A percentile compares a stretch with the other conserved stretches of the same genome.
Evolutionary conservation across 2,888 invertebrate species (phyloP).

Genomic region (Ommatoiulus sabulosus): DNA sequence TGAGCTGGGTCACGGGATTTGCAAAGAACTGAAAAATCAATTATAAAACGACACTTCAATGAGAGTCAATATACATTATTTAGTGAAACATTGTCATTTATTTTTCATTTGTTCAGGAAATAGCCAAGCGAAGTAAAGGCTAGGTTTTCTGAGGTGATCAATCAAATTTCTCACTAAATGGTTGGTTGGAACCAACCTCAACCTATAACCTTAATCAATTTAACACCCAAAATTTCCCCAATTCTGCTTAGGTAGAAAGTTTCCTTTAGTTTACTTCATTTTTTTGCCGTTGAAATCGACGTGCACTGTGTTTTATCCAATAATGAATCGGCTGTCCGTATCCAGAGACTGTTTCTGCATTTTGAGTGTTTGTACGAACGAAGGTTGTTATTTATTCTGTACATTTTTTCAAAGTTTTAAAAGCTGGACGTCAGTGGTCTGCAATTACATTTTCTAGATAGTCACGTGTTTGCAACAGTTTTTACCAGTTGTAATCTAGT

Average conservation of each 20-base stretch:
- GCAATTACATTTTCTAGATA: neutral
- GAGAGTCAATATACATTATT: no score
- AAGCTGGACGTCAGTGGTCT: neutral
- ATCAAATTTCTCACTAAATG: neutral
- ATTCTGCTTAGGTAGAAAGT: neutral
- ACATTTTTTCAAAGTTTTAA: neutral
- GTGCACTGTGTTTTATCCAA: neutral
- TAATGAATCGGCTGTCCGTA: neutral
- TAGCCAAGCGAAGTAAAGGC: neutral
- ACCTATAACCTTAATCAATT: neutral
- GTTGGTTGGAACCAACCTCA: neutral
- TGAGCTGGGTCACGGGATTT: no score
- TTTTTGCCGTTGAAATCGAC: neutral
- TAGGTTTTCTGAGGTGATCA: constrained; percentile 10
- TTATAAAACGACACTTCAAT: no score
- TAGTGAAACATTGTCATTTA: no score
- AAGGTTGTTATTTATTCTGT: neutral
- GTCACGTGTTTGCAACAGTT: neutral
- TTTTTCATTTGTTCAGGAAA: no score
- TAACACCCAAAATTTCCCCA: neutral
- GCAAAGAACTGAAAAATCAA: no score
- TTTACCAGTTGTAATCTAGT: constrained; percentile 10
- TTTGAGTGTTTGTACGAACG: neutral
- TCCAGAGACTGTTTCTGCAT: neutral
- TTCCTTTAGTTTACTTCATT: neutral